phyloP scores from a whole-genome alignment of 2,797 vertebrate genomes.

The Chloroceryle inda region DNA sequence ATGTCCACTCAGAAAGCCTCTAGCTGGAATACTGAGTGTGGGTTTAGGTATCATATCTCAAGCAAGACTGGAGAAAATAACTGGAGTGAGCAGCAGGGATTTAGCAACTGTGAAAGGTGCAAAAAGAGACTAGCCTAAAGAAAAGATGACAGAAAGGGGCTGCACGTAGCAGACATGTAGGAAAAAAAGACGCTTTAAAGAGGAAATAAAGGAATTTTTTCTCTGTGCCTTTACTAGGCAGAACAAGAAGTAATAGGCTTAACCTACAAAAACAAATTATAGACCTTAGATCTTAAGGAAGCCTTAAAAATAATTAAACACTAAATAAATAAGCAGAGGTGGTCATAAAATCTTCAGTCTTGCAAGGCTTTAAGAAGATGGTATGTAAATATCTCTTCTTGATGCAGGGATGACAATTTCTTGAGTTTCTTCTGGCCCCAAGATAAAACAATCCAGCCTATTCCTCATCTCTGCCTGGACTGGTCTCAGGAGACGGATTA shows the following conservation, averaged over 20 bases:
- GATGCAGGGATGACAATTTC: not conserved
- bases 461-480: not conserved
- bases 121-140: not conserved
- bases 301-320: not conserved
- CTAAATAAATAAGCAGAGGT: not conserved
- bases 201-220: not conserved
- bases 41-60: fast-evolving
- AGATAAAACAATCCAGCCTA: not conserved
- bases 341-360: not conserved
- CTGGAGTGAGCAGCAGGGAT: not conserved
- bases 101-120: not conserved
- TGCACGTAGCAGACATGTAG: not conserved
- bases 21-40: not conserved
- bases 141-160: not conserved
- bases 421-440: not conserved
- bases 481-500: not conserved
- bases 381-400: not conserved
- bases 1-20: not conserved
- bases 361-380: not conserved
- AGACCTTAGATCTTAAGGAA: not conserved
- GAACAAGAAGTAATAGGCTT: not conserved
- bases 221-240: not conserved
- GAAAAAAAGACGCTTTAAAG: not conserved
- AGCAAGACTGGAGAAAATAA: not conserved
- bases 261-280: not conserved